Base-by-base conservation (phyloP, 2,113 vertebrate species). In the Thalassarche chlororhynchos region DNA sequence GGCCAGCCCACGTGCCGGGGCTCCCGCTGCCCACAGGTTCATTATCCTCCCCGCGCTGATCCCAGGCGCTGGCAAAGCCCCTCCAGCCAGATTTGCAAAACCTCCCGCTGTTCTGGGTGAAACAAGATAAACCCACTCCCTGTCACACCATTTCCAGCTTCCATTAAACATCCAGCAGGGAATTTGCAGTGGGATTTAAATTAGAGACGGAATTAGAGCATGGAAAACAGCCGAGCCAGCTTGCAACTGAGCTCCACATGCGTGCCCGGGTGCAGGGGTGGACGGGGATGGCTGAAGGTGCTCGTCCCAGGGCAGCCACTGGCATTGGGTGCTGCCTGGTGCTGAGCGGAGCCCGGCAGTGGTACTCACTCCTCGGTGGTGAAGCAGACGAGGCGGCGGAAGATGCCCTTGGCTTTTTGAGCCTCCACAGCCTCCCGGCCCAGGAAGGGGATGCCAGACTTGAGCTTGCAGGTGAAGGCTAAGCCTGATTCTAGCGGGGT, bases 401-500 rank as follows among this genome's bases (percentile, higher is more conserved):
- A 98, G 54, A 99, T 97, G 40, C 99, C 99, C 3, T 97, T 77
- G 4, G 98, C 64, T 84, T 98, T 99, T 97, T 99, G 99, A 58
- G 92, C 95, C 97, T 99, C 99, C 95, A 99, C 97, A 2, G 98
- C 98, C 55, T 98, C 97, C 2, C 99, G 98, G 12, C 99, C 99
- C 93, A 99, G 98, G 97, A 99, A 99, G 8, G 99, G 98, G 84
- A 98, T 96, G 4, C 93, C 46, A 2, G 98, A 98, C 93, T 98
- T 99, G 81, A 99, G 97, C 77, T 99, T 99, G 97, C 99, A 99
- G 68, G 99, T 99, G 95, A 99, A 99, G 40, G 98, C 99, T 57
- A 99, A 87, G 32, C 99, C 99, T 0, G 99, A 99, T 90, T 99
- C 99, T 26, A 99, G 96, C 0, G 99, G 99, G 4, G 99, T 99